A percentile compares a stretch with the other conserved stretches of the same genome.
Evolutionary conservation across 2,113 vertebrate species (phyloP).

Genomic region (Aptenodytes forsteri): DNA sequence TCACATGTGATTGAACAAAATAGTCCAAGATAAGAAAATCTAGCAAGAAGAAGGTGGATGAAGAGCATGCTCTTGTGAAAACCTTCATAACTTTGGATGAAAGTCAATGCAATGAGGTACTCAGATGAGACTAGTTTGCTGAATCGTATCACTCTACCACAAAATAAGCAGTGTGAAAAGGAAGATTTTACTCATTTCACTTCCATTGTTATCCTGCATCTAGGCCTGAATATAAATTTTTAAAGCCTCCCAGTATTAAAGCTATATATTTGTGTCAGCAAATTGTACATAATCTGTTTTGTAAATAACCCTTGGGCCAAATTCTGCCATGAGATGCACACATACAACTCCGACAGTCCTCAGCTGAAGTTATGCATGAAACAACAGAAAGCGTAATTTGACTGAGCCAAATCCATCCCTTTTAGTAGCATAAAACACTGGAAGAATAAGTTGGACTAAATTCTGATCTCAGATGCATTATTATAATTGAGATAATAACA

Average conservation of each 20-base stretch:
- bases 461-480: neutral
- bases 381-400: neutral
- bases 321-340: neutral
- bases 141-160: neutral
- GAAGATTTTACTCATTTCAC: constrained; percentile 4
- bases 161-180: neutral
- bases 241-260: constrained; percentile 30
- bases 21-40: constrained; percentile 22
- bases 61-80: neutral
- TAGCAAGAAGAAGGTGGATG: neutral
- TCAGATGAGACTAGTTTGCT: neutral
- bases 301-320: constrained; percentile 44
- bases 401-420: neutral
- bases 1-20: neutral
- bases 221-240: constrained; percentile 41
- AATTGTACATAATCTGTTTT: constrained; percentile 20
- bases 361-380: neutral
- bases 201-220: neutral
- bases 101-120: neutral
- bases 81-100: neutral
- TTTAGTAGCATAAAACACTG: neutral
- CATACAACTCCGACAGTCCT: neutral
- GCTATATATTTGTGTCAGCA: constrained; percentile 39
- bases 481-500: neutral
- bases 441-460: neutral